phyloP scores from a whole-genome alignment of 2,113 vertebrate genomes.

The Isurus oxyrinchus region DNA sequence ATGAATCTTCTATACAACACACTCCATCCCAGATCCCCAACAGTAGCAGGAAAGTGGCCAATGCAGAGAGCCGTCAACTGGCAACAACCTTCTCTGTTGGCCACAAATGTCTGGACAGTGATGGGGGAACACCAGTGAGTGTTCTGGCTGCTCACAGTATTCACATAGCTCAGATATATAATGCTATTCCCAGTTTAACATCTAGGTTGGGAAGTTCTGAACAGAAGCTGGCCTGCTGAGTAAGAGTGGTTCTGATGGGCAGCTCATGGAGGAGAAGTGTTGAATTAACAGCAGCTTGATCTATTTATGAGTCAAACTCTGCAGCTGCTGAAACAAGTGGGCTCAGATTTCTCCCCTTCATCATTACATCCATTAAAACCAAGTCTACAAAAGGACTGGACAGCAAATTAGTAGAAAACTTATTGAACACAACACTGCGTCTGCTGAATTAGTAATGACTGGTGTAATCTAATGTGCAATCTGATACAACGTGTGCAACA shows the following conservation, averaged over 20 bases:
- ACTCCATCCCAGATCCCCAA: too few relatives aligned
- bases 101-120: not conserved
- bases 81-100: not conserved
- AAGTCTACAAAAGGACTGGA: slow-evolving; percentile 45
- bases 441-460: slow-evolving; percentile 46
- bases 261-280: not conserved
- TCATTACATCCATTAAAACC: slow-evolving; percentile 51
- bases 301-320: not conserved
- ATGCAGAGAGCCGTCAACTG: too few relatives aligned
- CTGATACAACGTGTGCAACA: not conserved
- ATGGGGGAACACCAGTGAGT: not conserved
- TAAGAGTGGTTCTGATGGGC: not conserved
- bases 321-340: slow-evolving; percentile 17
- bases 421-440: slow-evolving; percentile 46
- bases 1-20: too few relatives aligned
- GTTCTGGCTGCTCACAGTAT: not conserved
- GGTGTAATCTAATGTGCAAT: not conserved
- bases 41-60: too few relatives aligned
- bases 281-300: not conserved
- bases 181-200: not conserved
- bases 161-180: not conserved
- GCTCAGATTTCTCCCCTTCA: slow-evolving; percentile 46
- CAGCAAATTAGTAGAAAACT: slow-evolving; percentile 47
- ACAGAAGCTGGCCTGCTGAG: not conserved
- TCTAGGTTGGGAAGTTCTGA: not conserved